Evolutionary conservation across 1,140 invertebrate species (phyloP).

Genomic region (Lepidostoma basale): DNA sequence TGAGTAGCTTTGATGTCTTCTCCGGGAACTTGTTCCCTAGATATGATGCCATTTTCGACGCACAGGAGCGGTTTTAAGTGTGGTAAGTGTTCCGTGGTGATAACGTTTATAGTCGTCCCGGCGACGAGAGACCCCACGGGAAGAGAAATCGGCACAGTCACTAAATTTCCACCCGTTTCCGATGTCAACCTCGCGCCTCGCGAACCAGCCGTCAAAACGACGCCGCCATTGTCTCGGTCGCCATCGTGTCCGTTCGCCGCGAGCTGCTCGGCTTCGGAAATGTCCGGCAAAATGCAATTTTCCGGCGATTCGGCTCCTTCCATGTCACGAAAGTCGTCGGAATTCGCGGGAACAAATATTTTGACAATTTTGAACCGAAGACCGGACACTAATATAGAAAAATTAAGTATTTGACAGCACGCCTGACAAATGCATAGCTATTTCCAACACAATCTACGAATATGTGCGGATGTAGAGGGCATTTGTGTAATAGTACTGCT

Average conservation of each 20-base stretch:
- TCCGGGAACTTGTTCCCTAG: conserved; percentile 67
- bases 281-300: conserved; percentile 53
- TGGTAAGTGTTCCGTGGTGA: conserved; percentile 80
- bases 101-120: conserved; percentile 81
- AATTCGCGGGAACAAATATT: conserved; percentile 20
- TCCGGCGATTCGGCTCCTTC: conserved; percentile 65
- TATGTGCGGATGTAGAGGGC: conserved; percentile 8
- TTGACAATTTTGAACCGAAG: background rate
- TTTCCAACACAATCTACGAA: conserved; percentile 21
- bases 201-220: conserved; percentile 51
- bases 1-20: conserved; percentile 77
- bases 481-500: conserved; percentile 19
- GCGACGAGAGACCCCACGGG: conserved; percentile 81
- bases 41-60: conserved; percentile 81
- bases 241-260: conserved; percentile 63
- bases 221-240: conserved; percentile 53
- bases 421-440: conserved; percentile 15
- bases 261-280: conserved; percentile 51
- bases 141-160: conserved; percentile 74
- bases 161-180: conserved; percentile 54
- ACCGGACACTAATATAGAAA: background rate
- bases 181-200: conserved; percentile 47
- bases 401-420: conserved; percentile 16
- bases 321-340: conserved; percentile 14
- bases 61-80: conserved; percentile 83